phyloP scores from a whole-genome alignment of 2,113 vertebrate species.

The Centropristis striata region DNA sequence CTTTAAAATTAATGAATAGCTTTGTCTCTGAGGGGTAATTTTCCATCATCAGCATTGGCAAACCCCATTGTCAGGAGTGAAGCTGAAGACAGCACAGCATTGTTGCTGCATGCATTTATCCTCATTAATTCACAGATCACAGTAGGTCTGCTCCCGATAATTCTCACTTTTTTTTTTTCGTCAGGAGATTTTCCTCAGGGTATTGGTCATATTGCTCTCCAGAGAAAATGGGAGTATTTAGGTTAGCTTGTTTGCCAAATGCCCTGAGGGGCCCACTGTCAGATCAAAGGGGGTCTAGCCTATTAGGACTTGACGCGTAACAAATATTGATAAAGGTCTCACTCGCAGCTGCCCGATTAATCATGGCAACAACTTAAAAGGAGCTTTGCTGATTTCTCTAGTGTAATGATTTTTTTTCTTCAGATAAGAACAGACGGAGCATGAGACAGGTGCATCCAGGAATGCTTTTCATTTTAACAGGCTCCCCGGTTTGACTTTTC shows the following conservation, averaged over 20 bases:
- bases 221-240: constrained; percentile 66
- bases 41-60: constrained; percentile 84
- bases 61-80: constrained; percentile 75
- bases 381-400: constrained; percentile 56
- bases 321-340: constrained; percentile 81
- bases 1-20: constrained; percentile 87
- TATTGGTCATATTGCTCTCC: constrained; percentile 68
- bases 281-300: constrained; percentile 69
- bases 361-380: constrained; percentile 65
- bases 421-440: constrained; percentile 44
- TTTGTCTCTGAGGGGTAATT: constrained; percentile 85
- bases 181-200: constrained; percentile 60
- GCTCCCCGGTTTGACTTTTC: constrained; percentile 53
- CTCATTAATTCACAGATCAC: constrained; percentile 83
- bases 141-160: constrained; percentile 71
- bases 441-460: constrained; percentile 68
- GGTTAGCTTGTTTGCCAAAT: constrained; percentile 72
- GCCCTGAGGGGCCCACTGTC: constrained; percentile 56
- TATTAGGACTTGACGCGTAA: constrained; percentile 71
- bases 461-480: constrained; percentile 65
- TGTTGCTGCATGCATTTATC: constrained; percentile 75
- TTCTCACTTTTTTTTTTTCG: constrained; percentile 58
- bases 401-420: constrained; percentile 46
- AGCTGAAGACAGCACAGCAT: constrained; percentile 61
- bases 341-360: constrained; percentile 64